Base-by-base conservation (phyloP, 1,140 invertebrate species). In the Macrotrachela quadricornifera region DNA sequence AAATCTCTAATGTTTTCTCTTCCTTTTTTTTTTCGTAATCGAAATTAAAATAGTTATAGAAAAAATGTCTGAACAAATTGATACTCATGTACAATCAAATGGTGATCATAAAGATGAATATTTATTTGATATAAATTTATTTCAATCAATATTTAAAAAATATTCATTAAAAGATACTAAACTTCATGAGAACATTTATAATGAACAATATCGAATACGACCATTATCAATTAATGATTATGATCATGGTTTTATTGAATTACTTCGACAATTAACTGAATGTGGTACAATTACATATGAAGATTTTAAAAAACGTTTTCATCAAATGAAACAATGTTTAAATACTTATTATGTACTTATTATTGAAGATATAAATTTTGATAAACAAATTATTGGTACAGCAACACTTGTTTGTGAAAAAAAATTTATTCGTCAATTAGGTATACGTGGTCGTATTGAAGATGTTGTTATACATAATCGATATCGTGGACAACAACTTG, bases 401-500 rank as follows among this genome's bases (percentile, higher is more conserved):
- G 82, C 86, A 54, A 85, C 88, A 2, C 79, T 95, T 64, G 76
- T 85, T n/a, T 75, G 83, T 0, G 91, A 95, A 60, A 79, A 85
- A 63, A 80, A 85, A 60, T 96, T 96, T 67, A 88, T 96, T 63
- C 82, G 85, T 59, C 78, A 78, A 62, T 79, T 74, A 67, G 78
- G 78, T n/a, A 62, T 80, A 70, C 78, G 85, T 64, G 90, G 81
- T 16, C 75, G 85, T 46, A 72, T 97, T 57, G 90, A 97, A 76
- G 91, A 97, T 75, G 86, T 97, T 1, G 86, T 95, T 6, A 85
- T 95, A 0, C 82, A 82, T 66, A 78, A 80, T 57, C 77, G 77
- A 10, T 88, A 90, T 62, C 74, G 88, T 65, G 86, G 87, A 57
- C 84, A 83, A 65, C 82, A 91, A 64, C 69, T 94, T 16, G 88